Evolutionary conservation across 2,888 invertebrate genomes (phyloP).

Genomic region (Papilio elwesi): DNA sequence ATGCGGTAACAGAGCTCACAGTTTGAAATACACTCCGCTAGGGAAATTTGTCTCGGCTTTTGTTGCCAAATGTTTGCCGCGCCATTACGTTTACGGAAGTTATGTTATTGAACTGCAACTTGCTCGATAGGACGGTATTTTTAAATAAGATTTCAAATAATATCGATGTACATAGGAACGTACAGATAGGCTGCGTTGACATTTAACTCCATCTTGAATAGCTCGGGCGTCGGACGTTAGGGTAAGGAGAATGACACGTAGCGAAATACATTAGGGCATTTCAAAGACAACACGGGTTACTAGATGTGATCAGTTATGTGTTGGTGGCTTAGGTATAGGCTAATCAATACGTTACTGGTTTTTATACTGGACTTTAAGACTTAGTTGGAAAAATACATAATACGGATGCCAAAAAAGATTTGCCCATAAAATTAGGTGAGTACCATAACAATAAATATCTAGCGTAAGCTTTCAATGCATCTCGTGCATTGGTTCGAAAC

Average conservation of each 20-base stretch:
- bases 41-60: conserved; percentile 46
- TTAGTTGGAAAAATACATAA: too few relatives aligned
- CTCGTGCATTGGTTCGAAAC: background rate
- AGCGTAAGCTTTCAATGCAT: background rate
- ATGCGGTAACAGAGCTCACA: conserved; percentile 39
- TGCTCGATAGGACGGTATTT: conserved; percentile 54
- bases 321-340: too few relatives aligned
- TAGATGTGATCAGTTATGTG: too few relatives aligned
- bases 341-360: too few relatives aligned
- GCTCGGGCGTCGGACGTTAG: too few relatives aligned
- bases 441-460: background rate
- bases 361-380: too few relatives aligned
- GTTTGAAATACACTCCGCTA: conserved; percentile 46
- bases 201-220: too few relatives aligned
- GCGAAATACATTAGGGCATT: too few relatives aligned
- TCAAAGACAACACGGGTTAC: too few relatives aligned
- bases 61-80: conserved; percentile 32
- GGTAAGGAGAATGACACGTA: too few relatives aligned
- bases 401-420: background rate
- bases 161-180: too few relatives aligned
- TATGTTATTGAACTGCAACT: conserved; percentile 43
- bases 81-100: conserved; percentile 19
- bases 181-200: too few relatives aligned
- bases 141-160: background rate
- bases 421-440: background rate